phyloP scores from a whole-genome alignment of 2,888 invertebrate genomes.

The Lissonota sp. region DNA sequence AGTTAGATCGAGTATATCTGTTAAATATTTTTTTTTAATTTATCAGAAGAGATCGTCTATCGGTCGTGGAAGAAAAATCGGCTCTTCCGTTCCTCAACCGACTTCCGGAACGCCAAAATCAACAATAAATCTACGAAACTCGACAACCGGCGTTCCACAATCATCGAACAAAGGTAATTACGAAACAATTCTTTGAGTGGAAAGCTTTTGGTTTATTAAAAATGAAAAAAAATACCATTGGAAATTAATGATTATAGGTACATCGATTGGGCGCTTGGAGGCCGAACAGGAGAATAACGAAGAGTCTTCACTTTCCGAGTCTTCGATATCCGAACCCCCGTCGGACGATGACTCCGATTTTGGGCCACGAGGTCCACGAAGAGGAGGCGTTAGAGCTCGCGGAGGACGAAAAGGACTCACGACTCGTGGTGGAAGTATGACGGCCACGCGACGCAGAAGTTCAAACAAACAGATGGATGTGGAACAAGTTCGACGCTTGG shows the following conservation, averaged over 20 bases:
- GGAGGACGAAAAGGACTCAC: constrained; percentile 81
- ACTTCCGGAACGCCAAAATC: constrained; percentile 9
- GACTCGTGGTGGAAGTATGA: constrained; percentile 80
- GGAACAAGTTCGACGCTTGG: constrained; percentile 80
- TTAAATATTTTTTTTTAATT: not conserved
- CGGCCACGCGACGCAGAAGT: constrained; percentile 75
- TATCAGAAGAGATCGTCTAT: constrained; percentile 33
- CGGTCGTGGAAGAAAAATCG: constrained; percentile 54
- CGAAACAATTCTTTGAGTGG: not conserved
- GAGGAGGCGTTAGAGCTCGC: constrained; percentile 76
- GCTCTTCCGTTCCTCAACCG: constrained; percentile 5
- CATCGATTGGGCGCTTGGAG: not conserved
- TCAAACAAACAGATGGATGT: constrained; percentile 80
- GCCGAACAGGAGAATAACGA: not conserved
- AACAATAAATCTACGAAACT: constrained; percentile 12
- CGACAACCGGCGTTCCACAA: constrained; percentile 28
- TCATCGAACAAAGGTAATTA: constrained; percentile 45
- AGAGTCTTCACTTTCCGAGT: constrained; percentile 74
- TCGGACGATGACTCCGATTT: constrained; percentile 82
- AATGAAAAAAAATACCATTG: too few relatives aligned
- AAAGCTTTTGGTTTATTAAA: not conserved
- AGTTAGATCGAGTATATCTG: too few relatives aligned
- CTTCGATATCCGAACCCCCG: constrained; percentile 79
- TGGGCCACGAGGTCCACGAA: constrained; percentile 77
- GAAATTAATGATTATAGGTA: not conserved